Percentiles rank a stretch among this genome's conserved stretches.
phyloP scores from a whole-genome alignment of 2,113 vertebrate genomes.

The Gavialis gangeticus region DNA sequence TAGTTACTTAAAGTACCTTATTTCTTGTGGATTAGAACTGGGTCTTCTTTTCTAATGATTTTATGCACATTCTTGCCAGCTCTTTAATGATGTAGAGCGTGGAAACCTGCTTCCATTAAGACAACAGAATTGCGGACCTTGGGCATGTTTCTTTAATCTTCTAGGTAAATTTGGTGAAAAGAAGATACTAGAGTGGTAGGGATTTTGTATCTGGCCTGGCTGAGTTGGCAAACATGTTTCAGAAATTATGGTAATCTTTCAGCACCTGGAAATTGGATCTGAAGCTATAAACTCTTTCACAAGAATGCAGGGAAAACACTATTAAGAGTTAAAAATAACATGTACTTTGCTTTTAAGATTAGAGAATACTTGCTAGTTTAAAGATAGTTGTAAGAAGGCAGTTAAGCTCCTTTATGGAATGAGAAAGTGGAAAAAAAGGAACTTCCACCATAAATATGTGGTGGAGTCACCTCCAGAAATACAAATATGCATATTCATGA shows the following conservation, averaged over 20 bases:
- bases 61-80: fast-evolving
- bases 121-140: neutral
- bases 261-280: neutral
- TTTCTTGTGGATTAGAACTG: neutral
- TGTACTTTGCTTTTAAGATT: too few species aligned
- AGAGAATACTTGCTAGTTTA: neutral
- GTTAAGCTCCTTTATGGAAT: neutral
- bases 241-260: neutral
- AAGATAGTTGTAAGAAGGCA: neutral
- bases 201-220: neutral
- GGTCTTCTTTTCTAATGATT: neutral
- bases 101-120: neutral
- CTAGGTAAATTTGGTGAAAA: neutral
- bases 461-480: neutral
- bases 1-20: neutral
- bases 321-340: too few species aligned
- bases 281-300: neutral
- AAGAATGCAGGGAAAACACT: neutral
- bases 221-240: neutral
- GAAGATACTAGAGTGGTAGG: neutral
- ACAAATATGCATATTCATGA: fast-evolving
- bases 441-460: neutral
- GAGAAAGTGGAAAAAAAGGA: neutral
- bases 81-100: neutral
- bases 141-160: neutral